Conservation (phyloP, 2,797 vertebrate genomes). For the Helostoma temminkii region DNA sequence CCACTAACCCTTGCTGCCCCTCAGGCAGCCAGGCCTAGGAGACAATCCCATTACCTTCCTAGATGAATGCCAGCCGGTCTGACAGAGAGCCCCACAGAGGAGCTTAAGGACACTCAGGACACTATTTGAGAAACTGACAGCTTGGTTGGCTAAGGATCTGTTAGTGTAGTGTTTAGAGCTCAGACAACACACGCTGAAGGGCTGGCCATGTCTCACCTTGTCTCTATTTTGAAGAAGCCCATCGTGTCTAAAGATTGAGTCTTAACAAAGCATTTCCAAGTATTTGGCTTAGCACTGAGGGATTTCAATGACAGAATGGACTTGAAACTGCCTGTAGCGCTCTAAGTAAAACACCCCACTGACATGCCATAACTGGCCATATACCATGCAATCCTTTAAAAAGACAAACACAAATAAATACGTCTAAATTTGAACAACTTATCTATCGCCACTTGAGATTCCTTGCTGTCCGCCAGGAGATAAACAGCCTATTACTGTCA, state of each 20-base stretch:
- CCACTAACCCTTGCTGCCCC: conserved; percentile 75
- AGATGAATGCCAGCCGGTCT: conserved; percentile 68
- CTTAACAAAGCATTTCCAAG: conserved; percentile 52
- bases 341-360: conserved; percentile 17
- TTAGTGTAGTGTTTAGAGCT: conserved; percentile 20
- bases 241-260: conserved; percentile 40
- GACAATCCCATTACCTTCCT: conserved; percentile 84
- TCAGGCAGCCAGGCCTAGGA: conserved; percentile 69
- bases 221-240: conserved; percentile 25
- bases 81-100: conserved; percentile 49
- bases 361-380: conserved; percentile 32
- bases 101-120: conserved; percentile 70
- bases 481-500: conserved; percentile 42
- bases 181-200: conserved; percentile 21
- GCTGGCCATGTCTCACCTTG: conserved; percentile 35
- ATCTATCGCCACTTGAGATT: conserved; percentile 48
- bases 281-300: conserved; percentile 51
- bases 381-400: conserved; percentile 20
- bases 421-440: conserved; percentile 17
- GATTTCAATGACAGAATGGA: conserved; percentile 41
- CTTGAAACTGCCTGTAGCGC: background rate
- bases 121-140: conserved; percentile 58
- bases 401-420: conserved; percentile 9
- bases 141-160: conserved; percentile 39
- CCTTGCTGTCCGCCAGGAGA: conserved; percentile 15